Evolutionary conservation across 2,888 invertebrate species (phyloP).

Genomic region (Xanthorhoe spadicearia): DNA sequence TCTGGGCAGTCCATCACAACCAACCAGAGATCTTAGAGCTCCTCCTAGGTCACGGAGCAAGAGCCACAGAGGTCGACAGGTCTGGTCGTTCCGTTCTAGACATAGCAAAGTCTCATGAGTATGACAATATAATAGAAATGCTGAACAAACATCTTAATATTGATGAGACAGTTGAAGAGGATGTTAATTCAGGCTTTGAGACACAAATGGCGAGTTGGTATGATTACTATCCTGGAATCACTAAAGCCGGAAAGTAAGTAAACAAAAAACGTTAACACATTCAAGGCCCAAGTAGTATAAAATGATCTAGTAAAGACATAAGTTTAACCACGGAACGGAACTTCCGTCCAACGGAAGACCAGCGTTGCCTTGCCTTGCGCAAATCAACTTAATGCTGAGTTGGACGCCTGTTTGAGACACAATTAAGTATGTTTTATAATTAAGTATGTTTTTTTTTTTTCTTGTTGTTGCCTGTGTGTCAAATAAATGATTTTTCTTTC

Average conservation of each 20-base stretch:
- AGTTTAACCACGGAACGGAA: no score
- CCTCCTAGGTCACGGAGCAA: conserved; percentile 82
- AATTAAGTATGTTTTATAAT: no score
- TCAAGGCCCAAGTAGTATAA: no score
- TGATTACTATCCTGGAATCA: conserved; percentile 80
- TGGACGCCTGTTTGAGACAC: no score
- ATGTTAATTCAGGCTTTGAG: conserved; percentile 43
- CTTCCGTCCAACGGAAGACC: no score
- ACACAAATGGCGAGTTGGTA: conserved; percentile 69
- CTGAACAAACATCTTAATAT: conserved; percentile 67
- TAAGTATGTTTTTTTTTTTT: no score
- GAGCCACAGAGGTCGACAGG: conserved; percentile 78
- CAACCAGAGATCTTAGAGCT: conserved; percentile 80
- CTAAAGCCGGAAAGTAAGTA: conserved; percentile 63
- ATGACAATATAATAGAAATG: conserved; percentile 73
- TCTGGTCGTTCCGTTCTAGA: conserved; percentile 78
- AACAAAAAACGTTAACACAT: no score
- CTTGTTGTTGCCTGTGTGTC: no score
- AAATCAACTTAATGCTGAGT: no score
- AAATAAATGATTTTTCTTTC: no score
- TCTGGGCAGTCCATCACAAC: conserved; percentile 86
- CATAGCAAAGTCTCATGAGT: conserved; percentile 82
- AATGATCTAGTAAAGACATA: no score
- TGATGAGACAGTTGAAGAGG: conserved; percentile 51
- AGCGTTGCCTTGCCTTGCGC: no score